These are phyloP conservation scores for Drosophila fuyamai DNA, from an alignment of 1,140 invertebrate species.

Conservation along the genomic window DNA sequence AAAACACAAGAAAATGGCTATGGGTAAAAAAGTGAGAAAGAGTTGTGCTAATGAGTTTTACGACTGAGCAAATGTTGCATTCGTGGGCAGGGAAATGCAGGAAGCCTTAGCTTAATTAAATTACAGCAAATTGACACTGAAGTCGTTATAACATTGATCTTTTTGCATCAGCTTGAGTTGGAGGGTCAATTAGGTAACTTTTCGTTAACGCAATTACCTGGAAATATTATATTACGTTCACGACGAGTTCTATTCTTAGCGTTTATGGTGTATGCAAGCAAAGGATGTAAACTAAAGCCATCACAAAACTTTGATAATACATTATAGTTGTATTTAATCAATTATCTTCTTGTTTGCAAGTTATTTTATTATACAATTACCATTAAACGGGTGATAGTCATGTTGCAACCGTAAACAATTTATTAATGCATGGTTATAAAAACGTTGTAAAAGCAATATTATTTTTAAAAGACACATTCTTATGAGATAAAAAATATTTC, in stretches of 20 bases:
- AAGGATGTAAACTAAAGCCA: no score
- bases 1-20: neutral
- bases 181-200: constrained; percentile 1
- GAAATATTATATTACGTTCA: constrained; percentile 1
- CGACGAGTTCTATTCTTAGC: neutral
- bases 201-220: neutral
- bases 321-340: no score
- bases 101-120: constrained; percentile 38
- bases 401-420: no score
- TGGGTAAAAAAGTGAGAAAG: neutral
- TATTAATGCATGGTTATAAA: no score
- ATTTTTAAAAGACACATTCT: no score
- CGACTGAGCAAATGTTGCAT: constrained; percentile 43
- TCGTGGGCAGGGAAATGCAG: constrained; percentile 25
- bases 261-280: no score
- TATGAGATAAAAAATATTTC: no score
- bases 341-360: no score
- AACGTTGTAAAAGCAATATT: no score
- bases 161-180: constrained; percentile 1
- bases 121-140: constrained; percentile 9
- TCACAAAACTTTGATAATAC: no score
- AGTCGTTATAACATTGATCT: constrained; percentile 5
- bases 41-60: constrained; percentile 42
- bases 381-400: no score
- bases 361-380: no score